Evolutionary conservation across 2,888 invertebrate genomes (phyloP).

Genomic region (Lithophane semibrunnea): DNA sequence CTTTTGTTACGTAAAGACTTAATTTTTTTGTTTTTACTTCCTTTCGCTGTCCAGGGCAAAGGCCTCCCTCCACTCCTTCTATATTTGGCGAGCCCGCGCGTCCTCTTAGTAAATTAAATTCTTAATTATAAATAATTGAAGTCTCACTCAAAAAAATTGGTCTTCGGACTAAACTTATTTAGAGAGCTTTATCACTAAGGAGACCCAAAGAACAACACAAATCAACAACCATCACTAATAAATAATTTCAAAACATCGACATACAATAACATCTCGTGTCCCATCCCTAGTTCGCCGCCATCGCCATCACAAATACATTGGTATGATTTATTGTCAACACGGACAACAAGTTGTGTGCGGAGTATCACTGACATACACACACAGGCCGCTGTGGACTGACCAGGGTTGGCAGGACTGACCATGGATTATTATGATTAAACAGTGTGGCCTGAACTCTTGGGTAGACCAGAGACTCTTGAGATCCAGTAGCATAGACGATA

Average conservation of each 20-base stretch:
- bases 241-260: slow-evolving; percentile 29
- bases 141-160: background rate
- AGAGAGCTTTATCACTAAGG: background rate
- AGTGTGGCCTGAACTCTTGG: background rate
- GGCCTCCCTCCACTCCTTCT: too few species aligned
- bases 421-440: background rate
- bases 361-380: slow-evolving; percentile 82
- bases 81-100: too few species aligned
- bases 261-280: background rate
- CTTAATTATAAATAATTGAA: too few species aligned
- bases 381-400: slow-evolving; percentile 40
- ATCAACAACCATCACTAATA: background rate
- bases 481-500: background rate
- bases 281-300: slow-evolving; percentile 67
- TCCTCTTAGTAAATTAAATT: too few species aligned
- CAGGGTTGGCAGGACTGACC: slow-evolving; percentile 45
- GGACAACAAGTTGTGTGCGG: slow-evolving; percentile 85
- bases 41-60: too few species aligned
- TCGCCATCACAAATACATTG: slow-evolving; percentile 89
- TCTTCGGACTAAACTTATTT: background rate
- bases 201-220: background rate
- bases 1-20: too few species aligned
- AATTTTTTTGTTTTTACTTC: too few species aligned
- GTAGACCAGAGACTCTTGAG: background rate
- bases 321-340: slow-evolving; percentile 89